Evolutionary conservation across 2,888 invertebrate genomes (phyloP), one percentile per base, ranked within the genome.

Genomic region (Catocala nupta): DNA sequence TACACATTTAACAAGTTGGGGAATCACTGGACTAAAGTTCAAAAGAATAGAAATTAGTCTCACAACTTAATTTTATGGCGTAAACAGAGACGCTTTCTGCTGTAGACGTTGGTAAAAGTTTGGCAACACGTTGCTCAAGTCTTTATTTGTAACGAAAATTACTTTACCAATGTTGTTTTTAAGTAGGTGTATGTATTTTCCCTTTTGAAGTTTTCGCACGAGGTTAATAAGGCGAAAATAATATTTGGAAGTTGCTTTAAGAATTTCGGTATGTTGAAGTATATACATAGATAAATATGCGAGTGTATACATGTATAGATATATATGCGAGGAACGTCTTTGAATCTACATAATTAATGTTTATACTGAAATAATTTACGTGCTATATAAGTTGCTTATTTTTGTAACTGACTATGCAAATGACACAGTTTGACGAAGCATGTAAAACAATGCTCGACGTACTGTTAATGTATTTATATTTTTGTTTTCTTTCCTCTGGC

Each of bases 1-100:
- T 71, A 39, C 9, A 1, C 71, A 67, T 75, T 73, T 71, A 64
- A 65, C 64, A 73, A 75, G 25, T 77, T 75, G 56, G 39, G 42
- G 43, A 71, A 61, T 65, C 68, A 65, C 65, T 58, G 63, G 58
- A 56, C 42, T 43, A 45, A 65, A 73, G 57, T 71, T 73, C 34
- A 12, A 43, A 49, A 52, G 50, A 73, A 65, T 58, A 39, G 54
- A 61, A 70, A 77, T 76, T 71, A 62, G 64, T 56, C 63, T 66
- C 47, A 25, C 39, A 45, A 61, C 47, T 58, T 59, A 48, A 51
- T 52, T 9, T 65, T 65, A 69, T 54, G 60, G 7, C 49, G 47
- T 12, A 58, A 63, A 54, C 60, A 68, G 51, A 63, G 36, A 54
- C 54, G 70, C 59, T 67, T 62, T 69, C 50, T 59, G 59, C 59